A percentile compares a stretch with the other conserved stretches of the same genome.
These are phyloP conservation scores for Etheostoma spectabile DNA, from an alignment of 2,113 vertebrate genomes.

Conservation along the genomic window DNA sequence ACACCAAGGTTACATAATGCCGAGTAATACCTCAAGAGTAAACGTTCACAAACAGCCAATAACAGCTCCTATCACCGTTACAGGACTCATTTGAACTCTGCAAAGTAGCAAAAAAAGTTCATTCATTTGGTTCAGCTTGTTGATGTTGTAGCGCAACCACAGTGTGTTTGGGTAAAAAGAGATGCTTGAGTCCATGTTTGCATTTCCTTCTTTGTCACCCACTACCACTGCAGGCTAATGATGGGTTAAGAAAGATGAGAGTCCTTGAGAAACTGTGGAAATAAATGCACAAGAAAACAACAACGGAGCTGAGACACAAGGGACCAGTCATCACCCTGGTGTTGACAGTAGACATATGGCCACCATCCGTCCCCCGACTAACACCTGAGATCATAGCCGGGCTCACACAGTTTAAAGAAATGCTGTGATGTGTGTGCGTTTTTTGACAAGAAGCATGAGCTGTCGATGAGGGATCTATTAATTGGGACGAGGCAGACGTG, in stretches of 20 bases:
- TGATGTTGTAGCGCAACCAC: slow-evolving; percentile 45
- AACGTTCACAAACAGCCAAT: slow-evolving; percentile 43
- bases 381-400: slow-evolving; percentile 41
- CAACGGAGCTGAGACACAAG: neutral
- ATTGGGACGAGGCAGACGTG: neutral
- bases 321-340: slow-evolving; percentile 5
- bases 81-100: slow-evolving; percentile 23
- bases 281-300: slow-evolving; percentile 25
- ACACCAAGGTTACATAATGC: slow-evolving; percentile 65
- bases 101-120: slow-evolving; percentile 26
- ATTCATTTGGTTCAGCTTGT: slow-evolving; percentile 46
- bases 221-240: slow-evolving; percentile 59
- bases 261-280: slow-evolving; percentile 61
- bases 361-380: neutral
- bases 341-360: slow-evolving; percentile 25
- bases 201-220: slow-evolving; percentile 64
- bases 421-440: neutral
- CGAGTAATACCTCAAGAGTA: slow-evolving; percentile 56
- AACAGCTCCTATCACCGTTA: slow-evolving; percentile 22
- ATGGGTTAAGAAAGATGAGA: slow-evolving; percentile 57
- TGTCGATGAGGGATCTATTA: neutral
- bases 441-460: slow-evolving; percentile 10
- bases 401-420: neutral
- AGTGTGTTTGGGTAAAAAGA: slow-evolving; percentile 40
- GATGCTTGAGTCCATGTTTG: slow-evolving; percentile 34